A percentile compares a stretch with the other conserved stretches of the same genome.
These are phyloP conservation scores for Anhinga rufa DNA, from an alignment of 2,113 vertebrate genomes.

Conservation along the genomic window DNA sequence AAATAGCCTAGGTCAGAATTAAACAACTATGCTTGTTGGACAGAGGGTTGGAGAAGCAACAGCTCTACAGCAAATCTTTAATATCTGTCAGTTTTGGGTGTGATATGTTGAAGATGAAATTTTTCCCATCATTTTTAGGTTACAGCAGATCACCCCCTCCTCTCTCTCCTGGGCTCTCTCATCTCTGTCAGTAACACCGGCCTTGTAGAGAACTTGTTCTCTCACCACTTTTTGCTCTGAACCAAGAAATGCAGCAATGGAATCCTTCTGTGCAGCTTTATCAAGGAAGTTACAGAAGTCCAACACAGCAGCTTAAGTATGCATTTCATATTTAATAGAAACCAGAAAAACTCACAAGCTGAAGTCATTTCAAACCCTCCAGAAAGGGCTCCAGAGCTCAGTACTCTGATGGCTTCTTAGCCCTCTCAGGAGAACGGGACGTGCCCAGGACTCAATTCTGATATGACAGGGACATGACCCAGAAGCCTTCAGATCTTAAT, in stretches of 20 bases:
- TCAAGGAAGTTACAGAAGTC: background rate
- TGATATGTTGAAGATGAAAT: background rate
- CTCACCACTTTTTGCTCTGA: background rate
- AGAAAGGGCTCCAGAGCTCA: background rate
- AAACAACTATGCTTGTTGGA: background rate
- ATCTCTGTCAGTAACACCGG: background rate
- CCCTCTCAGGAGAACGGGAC: background rate
- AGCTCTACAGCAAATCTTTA: background rate
- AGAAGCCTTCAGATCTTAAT: constrained; percentile 12
- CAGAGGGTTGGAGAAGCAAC: background rate
- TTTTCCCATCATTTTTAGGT: background rate
- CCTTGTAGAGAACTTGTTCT: background rate
- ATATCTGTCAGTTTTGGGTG: background rate
- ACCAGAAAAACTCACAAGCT: background rate
- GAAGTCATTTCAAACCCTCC: background rate
- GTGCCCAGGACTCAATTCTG: background rate
- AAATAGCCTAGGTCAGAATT: background rate
- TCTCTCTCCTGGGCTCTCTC: background rate
- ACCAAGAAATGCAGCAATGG: background rate
- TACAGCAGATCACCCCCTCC: background rate
- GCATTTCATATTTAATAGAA: background rate
- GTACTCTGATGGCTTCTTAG: background rate
- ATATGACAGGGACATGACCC: background rate
- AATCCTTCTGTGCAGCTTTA: background rate
- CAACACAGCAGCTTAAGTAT: background rate